Evolutionary conservation across 2,888 invertebrate species (phyloP).

Genomic region (Thera obeliscata): DNA sequence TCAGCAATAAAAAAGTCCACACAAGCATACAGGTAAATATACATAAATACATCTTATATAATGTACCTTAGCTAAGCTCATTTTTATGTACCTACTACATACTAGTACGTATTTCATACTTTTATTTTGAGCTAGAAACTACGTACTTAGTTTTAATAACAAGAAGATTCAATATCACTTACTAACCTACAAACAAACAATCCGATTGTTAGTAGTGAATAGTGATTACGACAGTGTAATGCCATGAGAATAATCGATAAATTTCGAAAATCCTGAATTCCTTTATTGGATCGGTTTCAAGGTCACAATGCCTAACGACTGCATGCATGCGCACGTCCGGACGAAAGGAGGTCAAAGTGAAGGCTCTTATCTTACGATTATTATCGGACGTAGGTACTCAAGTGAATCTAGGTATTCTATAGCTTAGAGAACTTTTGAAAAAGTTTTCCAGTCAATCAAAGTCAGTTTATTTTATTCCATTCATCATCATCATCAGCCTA

Average conservation of each 20-base stretch:
- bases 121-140: too few relatives aligned
- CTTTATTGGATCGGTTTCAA: constrained; percentile 65
- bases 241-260: constrained; percentile 12
- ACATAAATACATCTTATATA: too few relatives aligned
- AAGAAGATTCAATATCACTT: too few relatives aligned
- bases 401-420: background rate
- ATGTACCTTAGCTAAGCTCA: too few relatives aligned
- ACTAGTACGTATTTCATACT: too few relatives aligned
- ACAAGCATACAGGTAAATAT: too few relatives aligned
- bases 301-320: constrained; percentile 58
- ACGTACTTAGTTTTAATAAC: too few relatives aligned
- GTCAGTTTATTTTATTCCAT: too few relatives aligned
- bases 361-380: constrained; percentile 63
- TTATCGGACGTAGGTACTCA: constrained; percentile 28
- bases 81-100: too few relatives aligned
- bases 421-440: background rate
- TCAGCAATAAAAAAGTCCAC: too few relatives aligned
- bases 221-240: constrained; percentile 2
- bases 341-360: constrained; percentile 73
- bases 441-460: too few relatives aligned
- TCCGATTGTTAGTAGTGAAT: background rate
- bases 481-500: too few relatives aligned
- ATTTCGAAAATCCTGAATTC: constrained; percentile 34
- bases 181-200: background rate
- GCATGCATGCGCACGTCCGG: constrained; percentile 59